Conservation (phyloP, 2,797 vertebrate genomes). For the Lophotriccus pileatus region DNA sequence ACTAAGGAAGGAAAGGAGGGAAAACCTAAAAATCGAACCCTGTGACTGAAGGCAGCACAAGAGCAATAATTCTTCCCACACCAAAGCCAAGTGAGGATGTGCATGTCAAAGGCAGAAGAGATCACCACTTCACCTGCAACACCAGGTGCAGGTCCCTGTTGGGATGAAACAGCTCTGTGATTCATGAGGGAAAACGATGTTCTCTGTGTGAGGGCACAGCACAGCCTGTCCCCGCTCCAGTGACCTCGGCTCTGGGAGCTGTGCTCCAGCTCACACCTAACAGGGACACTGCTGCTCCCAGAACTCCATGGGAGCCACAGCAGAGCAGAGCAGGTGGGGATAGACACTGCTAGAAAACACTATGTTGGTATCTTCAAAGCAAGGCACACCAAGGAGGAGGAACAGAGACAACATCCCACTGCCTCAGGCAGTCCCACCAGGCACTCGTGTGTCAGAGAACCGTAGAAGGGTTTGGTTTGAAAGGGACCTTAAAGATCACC, state of each 20-base stretch:
- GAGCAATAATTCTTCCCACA: background rate
- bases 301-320: background rate
- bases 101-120: rapidly evolving
- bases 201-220: background rate
- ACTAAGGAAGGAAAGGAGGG: background rate
- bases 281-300: background rate
- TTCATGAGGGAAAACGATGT: background rate
- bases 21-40: background rate
- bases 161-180: background rate
- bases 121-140: background rate
- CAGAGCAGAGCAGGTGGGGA: background rate
- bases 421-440: background rate
- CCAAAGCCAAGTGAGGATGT: background rate
- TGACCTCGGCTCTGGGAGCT: rapidly evolving
- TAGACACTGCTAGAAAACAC: background rate
- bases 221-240: background rate
- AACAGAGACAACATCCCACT: rapidly evolving
- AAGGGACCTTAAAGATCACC: background rate
- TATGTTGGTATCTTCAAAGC: rapidly evolving
- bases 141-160: background rate
- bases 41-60: background rate
- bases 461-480: rapidly evolving
- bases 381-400: background rate
- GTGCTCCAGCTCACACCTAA: background rate
- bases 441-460: rapidly evolving